Conservation (phyloP, 2,797 vertebrate species). For the Hemitrygon akajei region DNA sequence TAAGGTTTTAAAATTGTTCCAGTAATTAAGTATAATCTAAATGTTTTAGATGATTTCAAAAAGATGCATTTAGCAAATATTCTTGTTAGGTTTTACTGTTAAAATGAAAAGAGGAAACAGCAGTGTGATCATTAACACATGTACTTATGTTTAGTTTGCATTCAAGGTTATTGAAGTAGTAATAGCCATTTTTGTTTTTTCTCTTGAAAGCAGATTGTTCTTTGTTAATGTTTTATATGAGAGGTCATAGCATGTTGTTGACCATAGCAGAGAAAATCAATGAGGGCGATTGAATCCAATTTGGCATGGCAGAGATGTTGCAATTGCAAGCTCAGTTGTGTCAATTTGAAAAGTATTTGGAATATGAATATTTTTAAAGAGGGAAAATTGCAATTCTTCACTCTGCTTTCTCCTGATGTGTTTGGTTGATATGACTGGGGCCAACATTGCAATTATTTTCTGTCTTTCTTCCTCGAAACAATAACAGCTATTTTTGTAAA, state of each 20-base stretch:
- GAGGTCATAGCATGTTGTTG: not conserved
- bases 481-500: not conserved
- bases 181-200: not conserved
- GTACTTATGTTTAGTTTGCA: not conserved
- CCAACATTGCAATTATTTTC: not conserved
- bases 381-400: not conserved
- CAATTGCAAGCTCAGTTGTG: not conserved
- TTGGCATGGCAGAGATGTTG: not conserved
- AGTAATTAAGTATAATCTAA: not conserved
- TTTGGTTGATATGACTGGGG: not conserved
- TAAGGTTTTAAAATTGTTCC: not conserved
- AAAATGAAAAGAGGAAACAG: not conserved
- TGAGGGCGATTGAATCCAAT: not conserved
- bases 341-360: not conserved
- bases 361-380: not conserved
- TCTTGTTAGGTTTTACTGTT: not conserved
- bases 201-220: not conserved
- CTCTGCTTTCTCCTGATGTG: not conserved
- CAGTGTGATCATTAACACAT: not conserved
- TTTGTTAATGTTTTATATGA: constrained; percentile 6
- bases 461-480: not conserved
- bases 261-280: not conserved
- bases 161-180: not conserved
- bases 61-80: not conserved
- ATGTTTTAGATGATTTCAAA: not conserved